These are phyloP conservation scores for Drosophila infuscata DNA, from an alignment of 2,888 invertebrate genomes.

Conservation along the genomic window DNA sequence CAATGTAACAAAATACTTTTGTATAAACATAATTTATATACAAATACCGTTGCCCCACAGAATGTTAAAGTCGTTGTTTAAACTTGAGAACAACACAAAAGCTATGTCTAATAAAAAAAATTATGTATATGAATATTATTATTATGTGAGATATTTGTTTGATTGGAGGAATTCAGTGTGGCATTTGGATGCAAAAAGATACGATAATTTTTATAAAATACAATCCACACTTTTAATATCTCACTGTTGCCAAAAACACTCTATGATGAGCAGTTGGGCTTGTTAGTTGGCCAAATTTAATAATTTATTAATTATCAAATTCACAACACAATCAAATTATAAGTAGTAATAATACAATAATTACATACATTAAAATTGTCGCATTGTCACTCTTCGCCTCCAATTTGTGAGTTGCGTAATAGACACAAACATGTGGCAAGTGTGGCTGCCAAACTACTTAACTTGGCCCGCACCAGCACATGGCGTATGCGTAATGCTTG, in stretches of 20 bases:
- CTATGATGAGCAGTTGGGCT: not conserved
- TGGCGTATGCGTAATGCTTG: conserved; percentile 68
- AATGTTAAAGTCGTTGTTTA: not conserved
- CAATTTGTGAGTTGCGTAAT: conserved; percentile 30
- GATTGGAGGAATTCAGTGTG: not conserved
- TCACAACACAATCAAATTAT: not conserved
- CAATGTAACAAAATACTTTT: not conserved
- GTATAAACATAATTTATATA: not conserved
- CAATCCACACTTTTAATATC: not conserved
- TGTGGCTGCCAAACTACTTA: conserved; percentile 33
- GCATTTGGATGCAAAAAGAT: conserved; percentile 1
- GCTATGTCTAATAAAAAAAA: not conserved
- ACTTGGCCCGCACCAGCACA: conserved; percentile 13
- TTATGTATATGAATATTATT: not conserved
- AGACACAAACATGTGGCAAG: conserved; percentile 11
- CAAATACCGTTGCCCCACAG: not conserved
- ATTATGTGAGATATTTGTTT: not conserved
- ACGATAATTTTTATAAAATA: not conserved
- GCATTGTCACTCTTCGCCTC: conserved; percentile 8
- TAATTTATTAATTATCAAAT: not conserved
- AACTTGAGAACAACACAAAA: conserved; percentile 5
- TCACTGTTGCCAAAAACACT: not conserved
- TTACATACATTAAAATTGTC: conserved; percentile 28
- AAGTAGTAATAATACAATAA: not conserved
- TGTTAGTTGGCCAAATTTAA: not conserved